Conservation (phyloP, 2,797 vertebrate species). For the Tokudaia muenninki region DNA sequence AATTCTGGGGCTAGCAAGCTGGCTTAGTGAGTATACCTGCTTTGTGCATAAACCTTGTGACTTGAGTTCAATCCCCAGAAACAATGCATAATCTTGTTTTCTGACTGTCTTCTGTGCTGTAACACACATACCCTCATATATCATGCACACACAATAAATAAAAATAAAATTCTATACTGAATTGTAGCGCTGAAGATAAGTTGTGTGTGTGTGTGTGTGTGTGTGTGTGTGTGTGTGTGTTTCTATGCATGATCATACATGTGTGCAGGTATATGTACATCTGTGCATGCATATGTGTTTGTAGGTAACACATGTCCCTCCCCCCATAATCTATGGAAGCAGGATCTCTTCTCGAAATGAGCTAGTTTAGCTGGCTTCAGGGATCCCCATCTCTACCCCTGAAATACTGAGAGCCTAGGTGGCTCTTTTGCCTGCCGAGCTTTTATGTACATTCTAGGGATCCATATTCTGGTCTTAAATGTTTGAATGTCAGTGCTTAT, state of each 20-base stretch:
- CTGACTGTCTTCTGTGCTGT: neutral
- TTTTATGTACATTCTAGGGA: neutral
- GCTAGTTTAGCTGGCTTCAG: neutral
- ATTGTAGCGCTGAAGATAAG: constrained; percentile 59
- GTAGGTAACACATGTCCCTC: neutral
- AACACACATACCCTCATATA: neutral
- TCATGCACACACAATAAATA: neutral
- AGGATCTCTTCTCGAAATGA: neutral
- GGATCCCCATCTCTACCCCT: neutral
- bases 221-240: neutral
- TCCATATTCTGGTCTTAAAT: neutral
- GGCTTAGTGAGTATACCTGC: neutral
- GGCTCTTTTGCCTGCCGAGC: neutral
- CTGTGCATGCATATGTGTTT: neutral
- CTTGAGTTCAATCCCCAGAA: neutral
- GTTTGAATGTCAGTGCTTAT: neutral
- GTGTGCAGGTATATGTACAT: neutral
- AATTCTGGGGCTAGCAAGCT: neutral
- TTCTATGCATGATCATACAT: neutral
- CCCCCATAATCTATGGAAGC: neutral
- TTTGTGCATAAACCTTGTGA: neutral
- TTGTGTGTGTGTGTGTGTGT: neutral
- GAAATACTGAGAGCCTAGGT: neutral
- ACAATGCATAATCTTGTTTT: neutral
- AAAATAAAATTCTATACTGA: constrained; percentile 37